Evolutionary conservation across 2,888 invertebrate genomes (phyloP).

Genomic region (Mythimna impura): DNA sequence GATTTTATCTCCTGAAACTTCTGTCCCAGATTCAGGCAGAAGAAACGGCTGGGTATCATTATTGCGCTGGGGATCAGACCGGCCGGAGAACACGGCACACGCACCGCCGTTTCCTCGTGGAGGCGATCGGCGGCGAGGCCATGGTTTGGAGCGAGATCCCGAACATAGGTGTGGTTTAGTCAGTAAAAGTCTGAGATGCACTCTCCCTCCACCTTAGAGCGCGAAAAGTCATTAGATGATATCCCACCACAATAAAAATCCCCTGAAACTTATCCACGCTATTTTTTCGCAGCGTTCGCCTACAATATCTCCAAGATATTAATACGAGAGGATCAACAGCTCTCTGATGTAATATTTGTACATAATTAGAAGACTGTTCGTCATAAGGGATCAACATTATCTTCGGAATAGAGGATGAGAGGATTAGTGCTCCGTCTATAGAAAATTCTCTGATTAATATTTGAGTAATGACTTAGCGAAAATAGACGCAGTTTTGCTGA

Average conservation of each 20-base stretch:
- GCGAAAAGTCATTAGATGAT: too few species aligned
- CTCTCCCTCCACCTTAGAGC: too few species aligned
- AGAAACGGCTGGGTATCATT: too few species aligned
- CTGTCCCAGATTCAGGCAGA: too few species aligned
- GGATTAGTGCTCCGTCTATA: slow-evolving; percentile 44
- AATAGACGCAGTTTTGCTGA: slow-evolving; percentile 22
- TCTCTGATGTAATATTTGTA: slow-evolving; percentile 36
- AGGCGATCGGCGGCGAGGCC: too few species aligned
- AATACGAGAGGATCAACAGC: slow-evolving; percentile 30
- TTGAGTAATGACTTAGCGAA: slow-evolving; percentile 38
- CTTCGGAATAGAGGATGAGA: slow-evolving; percentile 18
- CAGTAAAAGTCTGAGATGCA: too few species aligned
- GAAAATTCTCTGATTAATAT: slow-evolving; percentile 58
- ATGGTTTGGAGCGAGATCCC: too few species aligned
- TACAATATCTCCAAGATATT: slow-evolving; percentile 11
- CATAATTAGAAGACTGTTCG: slow-evolving; percentile 42
- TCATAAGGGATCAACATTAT: slow-evolving; percentile 48
- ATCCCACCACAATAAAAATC: too few species aligned
- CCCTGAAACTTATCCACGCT: neutral
- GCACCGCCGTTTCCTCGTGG: too few species aligned
- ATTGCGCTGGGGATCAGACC: too few species aligned
- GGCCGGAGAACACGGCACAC: too few species aligned
- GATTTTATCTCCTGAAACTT: neutral
- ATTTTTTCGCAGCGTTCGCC: neutral
- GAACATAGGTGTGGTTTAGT: too few species aligned